A percentile compares a stretch with the other conserved stretches of the same genome.
Conservation (phyloP, 2,113 vertebrate species). For the Carassius carassius region DNA sequence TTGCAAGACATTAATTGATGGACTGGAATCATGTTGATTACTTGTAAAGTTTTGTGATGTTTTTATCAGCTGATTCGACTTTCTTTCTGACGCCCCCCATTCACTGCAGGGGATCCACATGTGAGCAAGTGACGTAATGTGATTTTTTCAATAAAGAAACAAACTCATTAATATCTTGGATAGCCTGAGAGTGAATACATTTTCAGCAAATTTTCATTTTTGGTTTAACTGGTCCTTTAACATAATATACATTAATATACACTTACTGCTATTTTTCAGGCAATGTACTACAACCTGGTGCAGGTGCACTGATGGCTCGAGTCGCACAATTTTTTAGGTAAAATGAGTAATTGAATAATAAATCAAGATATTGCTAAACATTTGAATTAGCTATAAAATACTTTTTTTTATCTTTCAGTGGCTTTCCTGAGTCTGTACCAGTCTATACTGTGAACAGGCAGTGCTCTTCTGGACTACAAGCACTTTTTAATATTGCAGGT, state of each 20-base stretch:
- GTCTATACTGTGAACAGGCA: constrained; percentile 85
- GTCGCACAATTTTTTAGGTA: constrained; percentile 93
- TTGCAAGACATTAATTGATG: no score
- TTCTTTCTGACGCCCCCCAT: no score
- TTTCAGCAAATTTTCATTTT: no score
- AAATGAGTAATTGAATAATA: constrained; percentile 25
- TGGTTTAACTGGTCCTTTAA: no score
- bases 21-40: no score
- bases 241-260: not conserved
- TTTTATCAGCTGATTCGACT: no score
- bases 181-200: no score
- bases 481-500: constrained; percentile 90
- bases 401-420: constrained; percentile 70
- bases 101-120: no score
- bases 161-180: no score
- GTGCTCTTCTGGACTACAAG: constrained; percentile 92
- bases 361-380: not conserved
- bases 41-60: no score
- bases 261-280: constrained; percentile 68
- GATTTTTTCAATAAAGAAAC: no score
- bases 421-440: constrained; percentile 87
- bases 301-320: constrained; percentile 82
- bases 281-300: constrained; percentile 94
- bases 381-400: not conserved
- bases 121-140: no score